Conservation (phyloP, 2,888 invertebrate species). For the Synergus itoensis region DNA sequence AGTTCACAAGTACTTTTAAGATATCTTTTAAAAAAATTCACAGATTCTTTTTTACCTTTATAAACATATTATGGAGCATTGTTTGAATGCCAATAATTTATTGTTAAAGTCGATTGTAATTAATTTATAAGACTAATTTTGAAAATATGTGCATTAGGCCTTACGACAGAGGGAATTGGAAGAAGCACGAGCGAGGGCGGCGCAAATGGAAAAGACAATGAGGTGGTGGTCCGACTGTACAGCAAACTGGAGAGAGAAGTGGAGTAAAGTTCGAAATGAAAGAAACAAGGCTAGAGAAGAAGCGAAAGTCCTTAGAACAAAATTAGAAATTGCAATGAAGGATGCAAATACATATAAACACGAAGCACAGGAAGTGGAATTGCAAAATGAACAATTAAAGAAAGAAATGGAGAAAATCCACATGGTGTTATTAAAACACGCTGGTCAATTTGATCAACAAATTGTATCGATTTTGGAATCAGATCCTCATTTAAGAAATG, state of each 20-base stretch:
- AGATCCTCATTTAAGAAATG: constrained; percentile 70
- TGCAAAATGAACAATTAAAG: constrained; percentile 87
- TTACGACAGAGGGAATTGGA: constrained; percentile 90
- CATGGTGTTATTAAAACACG: constrained; percentile 83
- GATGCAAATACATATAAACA: constrained; percentile 87
- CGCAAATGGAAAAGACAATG: constrained; percentile 99
- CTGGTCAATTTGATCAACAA: constrained; percentile 83
- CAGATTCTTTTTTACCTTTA: too few species aligned
- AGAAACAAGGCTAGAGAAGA: constrained; percentile 96
- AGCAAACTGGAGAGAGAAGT: constrained; percentile 96
- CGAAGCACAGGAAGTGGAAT: constrained; percentile 88
- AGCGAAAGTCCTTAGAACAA: constrained; percentile 88
- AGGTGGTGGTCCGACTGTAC: constrained; percentile 99
- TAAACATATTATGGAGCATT: too few species aligned
- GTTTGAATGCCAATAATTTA: too few species aligned
- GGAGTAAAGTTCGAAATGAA: constrained; percentile 96
- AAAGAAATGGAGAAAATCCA: constrained; percentile 91
- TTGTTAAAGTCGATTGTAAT: too few species aligned
- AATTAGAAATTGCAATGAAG: constrained; percentile 88
- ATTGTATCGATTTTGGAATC: constrained; percentile 72
- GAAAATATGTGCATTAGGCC: constrained; percentile 75
- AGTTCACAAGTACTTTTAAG: too few species aligned
- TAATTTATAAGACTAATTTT: not conserved
- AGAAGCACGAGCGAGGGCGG: constrained; percentile 94
- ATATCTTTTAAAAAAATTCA: too few species aligned